Conservation (phyloP, 2,888 invertebrate genomes). For the Zaprionus bogoriensis region DNA sequence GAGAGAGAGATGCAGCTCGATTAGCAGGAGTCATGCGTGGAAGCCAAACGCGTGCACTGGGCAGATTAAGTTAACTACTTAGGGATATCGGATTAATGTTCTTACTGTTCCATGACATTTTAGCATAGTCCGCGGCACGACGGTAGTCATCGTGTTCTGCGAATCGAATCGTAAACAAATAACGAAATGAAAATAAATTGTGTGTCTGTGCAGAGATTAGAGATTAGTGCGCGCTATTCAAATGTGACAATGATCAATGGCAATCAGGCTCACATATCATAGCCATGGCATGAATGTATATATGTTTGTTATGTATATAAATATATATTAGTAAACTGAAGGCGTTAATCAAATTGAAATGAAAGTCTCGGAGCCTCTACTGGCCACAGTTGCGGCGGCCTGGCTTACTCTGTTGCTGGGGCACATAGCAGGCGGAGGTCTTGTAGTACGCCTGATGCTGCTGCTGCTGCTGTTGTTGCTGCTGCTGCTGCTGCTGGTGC, state of each 20-base stretch:
- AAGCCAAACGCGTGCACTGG: not conserved
- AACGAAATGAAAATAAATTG: slow-evolving; percentile 77
- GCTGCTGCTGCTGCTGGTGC: slow-evolving; percentile 78
- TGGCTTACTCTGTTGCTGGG: slow-evolving; percentile 80
- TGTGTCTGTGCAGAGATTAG: slow-evolving; percentile 61
- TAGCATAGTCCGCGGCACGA: slow-evolving; percentile 91
- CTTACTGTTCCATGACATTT: slow-evolving; percentile 94
- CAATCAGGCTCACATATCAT: slow-evolving; percentile 6
- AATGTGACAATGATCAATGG: slow-evolving; percentile 16
- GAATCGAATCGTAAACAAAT: slow-evolving; percentile 75
- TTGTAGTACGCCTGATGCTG: slow-evolving; percentile 81
- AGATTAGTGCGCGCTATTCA: slow-evolving; percentile 32
- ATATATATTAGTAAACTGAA: slow-evolving; percentile 17
- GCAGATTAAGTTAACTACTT: slow-evolving; percentile 31
- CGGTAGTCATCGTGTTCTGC: slow-evolving; percentile 90
- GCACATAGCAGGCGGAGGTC: slow-evolving; percentile 75
- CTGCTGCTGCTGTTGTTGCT: slow-evolving; percentile 78
- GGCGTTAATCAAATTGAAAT: slow-evolving; percentile 22
- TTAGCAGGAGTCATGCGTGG: not conserved
- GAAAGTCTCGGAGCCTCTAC: not conserved
- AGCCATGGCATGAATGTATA: not conserved
- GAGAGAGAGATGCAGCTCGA: not conserved
- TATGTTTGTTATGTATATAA: not conserved
- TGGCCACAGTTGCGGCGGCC: not conserved
- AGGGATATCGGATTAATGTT: slow-evolving; percentile 31